Evolutionary conservation across 2,888 invertebrate species (phyloP).

Genomic region (Lutraria lutraria): DNA sequence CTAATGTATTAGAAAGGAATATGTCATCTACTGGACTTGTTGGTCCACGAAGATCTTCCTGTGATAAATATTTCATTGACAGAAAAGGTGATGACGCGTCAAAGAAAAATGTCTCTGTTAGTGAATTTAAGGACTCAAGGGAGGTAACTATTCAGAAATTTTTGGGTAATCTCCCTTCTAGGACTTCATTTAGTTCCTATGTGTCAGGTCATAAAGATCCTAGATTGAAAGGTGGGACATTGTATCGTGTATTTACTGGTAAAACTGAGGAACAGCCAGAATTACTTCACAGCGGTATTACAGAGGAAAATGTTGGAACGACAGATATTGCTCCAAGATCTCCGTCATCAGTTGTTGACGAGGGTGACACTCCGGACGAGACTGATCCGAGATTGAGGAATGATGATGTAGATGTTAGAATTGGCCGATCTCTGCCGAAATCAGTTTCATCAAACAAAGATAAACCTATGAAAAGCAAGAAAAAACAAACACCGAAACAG

Average conservation of each 20-base stretch:
- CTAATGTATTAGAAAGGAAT: slow-evolving; percentile 51
- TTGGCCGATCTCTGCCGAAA: background rate
- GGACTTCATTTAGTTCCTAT: slow-evolving; percentile 57
- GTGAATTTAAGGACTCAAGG: slow-evolving; percentile 33
- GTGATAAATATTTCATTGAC: slow-evolving; percentile 62
- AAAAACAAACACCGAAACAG: background rate
- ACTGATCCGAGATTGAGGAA: slow-evolving; percentile 3
- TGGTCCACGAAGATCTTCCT: slow-evolving; percentile 37
- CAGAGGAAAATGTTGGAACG: slow-evolving; percentile 44
- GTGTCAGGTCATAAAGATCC: slow-evolving; percentile 45
- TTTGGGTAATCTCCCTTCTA: slow-evolving; percentile 53
- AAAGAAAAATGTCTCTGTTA: slow-evolving; percentile 23
- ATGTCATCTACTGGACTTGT: slow-evolving; percentile 47
- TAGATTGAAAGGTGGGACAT: slow-evolving; percentile 34
- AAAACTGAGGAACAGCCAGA: slow-evolving; percentile 10
- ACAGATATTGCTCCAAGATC: slow-evolving; percentile 36
- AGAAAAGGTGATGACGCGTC: slow-evolving; percentile 53
- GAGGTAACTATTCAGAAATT: slow-evolving; percentile 60
- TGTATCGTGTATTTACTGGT: slow-evolving; percentile 43
- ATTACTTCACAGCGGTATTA: slow-evolving; percentile 46
- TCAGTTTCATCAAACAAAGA: background rate
- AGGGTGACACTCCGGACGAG: background rate
- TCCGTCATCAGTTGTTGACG: slow-evolving; percentile 6
- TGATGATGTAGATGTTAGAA: background rate
- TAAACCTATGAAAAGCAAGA: background rate